Conservation (phyloP, 53 echinoderm and acorn worm species). For the Zoroaster sp. region DNA sequence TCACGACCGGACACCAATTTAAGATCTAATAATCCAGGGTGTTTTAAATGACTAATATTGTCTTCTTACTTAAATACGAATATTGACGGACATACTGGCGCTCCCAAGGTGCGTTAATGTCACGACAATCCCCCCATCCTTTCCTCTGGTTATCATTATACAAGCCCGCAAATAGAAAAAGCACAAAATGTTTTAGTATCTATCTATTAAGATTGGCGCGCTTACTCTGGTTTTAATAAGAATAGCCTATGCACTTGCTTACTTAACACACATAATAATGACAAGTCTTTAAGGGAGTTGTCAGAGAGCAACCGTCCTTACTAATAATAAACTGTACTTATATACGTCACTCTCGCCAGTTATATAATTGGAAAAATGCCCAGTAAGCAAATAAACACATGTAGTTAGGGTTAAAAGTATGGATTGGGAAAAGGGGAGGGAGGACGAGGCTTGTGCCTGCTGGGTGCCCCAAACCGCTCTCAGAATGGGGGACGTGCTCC, state of each 20-base stretch:
- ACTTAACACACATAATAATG: background rate
- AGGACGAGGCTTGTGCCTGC: no score
- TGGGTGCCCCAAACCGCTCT: no score
- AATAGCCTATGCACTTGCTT: background rate
- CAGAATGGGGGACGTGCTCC: no score
- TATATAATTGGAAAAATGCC: no score
- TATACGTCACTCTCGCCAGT: no score
- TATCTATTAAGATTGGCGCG: background rate
- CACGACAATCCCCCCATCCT: background rate
- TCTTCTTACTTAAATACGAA: no score
- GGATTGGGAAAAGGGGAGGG: no score
- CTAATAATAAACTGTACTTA: background rate
- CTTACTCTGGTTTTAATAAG: background rate
- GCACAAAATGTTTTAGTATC: slow-evolving; percentile 20
- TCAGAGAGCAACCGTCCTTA: background rate
- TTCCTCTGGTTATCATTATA: background rate
- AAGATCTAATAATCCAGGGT: no score
- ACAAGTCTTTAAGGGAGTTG: background rate
- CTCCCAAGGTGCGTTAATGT: background rate
- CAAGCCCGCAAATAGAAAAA: slow-evolving; percentile 3
- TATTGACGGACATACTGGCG: background rate
- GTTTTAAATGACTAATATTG: no score
- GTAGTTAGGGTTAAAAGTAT: no score
- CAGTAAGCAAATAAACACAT: no score
- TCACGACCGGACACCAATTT: no score